A percentile compares a stretch with the other conserved stretches of the same genome.
These are phyloP conservation scores for Zygogramma bicolorata DNA, from an alignment of 2,888 invertebrate species.

Conservation along the genomic window DNA sequence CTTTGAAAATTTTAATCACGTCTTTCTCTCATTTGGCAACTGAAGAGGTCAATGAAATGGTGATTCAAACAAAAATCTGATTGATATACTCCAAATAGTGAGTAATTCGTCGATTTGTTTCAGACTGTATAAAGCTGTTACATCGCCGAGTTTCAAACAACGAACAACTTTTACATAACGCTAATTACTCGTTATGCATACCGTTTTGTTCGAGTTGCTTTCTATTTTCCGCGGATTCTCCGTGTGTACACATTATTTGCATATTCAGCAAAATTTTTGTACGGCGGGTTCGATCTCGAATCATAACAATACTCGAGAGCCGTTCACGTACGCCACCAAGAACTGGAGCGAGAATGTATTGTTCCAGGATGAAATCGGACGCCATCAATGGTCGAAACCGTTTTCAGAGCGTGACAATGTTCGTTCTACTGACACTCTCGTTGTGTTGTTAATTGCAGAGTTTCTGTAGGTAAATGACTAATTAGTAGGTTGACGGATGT, in stretches of 20 bases:
- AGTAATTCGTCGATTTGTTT: too few species aligned
- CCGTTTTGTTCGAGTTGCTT: slow-evolving; percentile 5
- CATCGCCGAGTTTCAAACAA: neutral
- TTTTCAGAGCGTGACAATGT: slow-evolving; percentile 19
- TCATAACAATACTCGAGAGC: neutral
- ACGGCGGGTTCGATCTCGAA: neutral
- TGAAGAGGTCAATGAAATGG: too few species aligned
- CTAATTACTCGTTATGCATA: slow-evolving; percentile 6
- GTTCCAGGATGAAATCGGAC: slow-evolving; percentile 9
- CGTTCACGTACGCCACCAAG: neutral
- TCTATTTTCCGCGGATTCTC: slow-evolving; percentile 2
- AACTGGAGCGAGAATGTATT: slow-evolving; percentile 18
- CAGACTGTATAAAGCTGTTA: neutral
- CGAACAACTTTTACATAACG: slow-evolving; percentile 3
- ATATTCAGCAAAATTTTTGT: neutral
- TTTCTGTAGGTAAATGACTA: neutral
- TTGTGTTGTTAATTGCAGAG: neutral
- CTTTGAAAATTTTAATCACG: too few species aligned
- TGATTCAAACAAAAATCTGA: too few species aligned
- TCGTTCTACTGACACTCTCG: neutral
- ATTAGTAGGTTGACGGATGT: neutral
- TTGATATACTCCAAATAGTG: too few species aligned
- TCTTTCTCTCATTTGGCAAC: too few species aligned
- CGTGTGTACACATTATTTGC: neutral
- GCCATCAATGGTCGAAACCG: neutral